Conservation (phyloP, 2,113 vertebrate genomes). For the Corvus hawaiiensis region DNA sequence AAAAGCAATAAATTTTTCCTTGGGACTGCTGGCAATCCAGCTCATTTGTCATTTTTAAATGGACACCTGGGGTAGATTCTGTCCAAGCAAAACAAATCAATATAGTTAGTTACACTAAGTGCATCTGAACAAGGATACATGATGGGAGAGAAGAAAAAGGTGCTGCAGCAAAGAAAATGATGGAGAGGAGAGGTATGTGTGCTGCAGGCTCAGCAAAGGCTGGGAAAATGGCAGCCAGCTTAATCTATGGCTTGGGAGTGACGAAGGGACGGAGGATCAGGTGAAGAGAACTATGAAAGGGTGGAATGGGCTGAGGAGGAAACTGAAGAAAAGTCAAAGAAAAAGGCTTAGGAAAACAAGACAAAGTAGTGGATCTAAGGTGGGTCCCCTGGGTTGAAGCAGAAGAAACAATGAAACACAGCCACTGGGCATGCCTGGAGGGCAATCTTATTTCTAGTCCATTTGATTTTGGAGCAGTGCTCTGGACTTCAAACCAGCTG, state of each 20-base stretch:
- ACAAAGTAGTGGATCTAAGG: background rate
- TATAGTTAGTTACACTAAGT: background rate
- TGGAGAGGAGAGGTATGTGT: background rate
- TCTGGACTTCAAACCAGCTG: background rate
- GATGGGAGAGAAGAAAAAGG: background rate
- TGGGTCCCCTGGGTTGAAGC: background rate
- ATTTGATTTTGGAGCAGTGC: background rate
- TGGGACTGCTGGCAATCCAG: background rate
- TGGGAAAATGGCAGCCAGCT: background rate
- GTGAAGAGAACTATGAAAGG: background rate
- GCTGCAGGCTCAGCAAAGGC: background rate
- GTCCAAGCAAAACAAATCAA: background rate
- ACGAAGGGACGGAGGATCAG: background rate
- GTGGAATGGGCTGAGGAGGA: background rate
- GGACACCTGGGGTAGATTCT: background rate
- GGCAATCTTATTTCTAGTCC: background rate
- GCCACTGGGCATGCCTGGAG: background rate
- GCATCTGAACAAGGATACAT: background rate
- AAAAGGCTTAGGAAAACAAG: background rate
- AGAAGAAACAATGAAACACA: background rate
- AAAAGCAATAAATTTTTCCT: background rate
- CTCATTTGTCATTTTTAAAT: conserved; percentile 10
- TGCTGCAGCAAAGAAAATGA: background rate
- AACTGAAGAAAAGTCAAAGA: background rate
- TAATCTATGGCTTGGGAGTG: background rate